Evolutionary conservation across 2,113 vertebrate species (phyloP), one percentile per base, ranked within the genome.

Genomic region (Odontophorus gujanensis): DNA sequence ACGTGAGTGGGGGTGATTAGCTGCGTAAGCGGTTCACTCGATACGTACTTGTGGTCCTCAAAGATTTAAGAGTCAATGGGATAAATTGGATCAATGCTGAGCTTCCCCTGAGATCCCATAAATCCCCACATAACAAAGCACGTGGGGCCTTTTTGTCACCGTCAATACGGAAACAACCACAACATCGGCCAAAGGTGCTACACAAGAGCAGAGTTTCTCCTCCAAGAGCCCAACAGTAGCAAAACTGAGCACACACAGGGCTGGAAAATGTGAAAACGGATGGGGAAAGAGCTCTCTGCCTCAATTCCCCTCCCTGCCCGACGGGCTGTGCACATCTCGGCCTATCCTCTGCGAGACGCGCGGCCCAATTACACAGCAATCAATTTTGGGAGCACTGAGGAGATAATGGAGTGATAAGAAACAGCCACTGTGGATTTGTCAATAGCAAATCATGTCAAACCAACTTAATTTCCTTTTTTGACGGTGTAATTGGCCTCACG

Each of bases 331-430:
- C 78, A 34, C 30, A 18, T 89, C 77, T 74, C 82, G 81, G 93
- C 91, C 89, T 93, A 13, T 32, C 67, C 92, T 85, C 73, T 0
- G 0, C 0, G 8, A 91, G 73, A 25, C 2, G 0, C 2, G 7
- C 21, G 13, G 90, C 89, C 95, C 95, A 96, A 96, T 96, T 96
- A 96, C 91, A 71, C 95, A 85, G 95, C 95, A 95, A 96, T 96
- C 95, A 96, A 96, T 96, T 95, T 94, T 90, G 95, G 95, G 94
- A 95, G 95, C 91, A 51, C 92, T 76, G 91, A 95, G 81, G 94
- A 96, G 96, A 96, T 96, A 96, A 96, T 93, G 90, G 94, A 96
- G 96, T 94, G 95, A 96, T 96, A 96, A 96, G 92, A 72, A 96
- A 94, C 81, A 96, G 96, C 86, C 95, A 95, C 93, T n/a, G 74